A percentile compares a stretch with the other conserved stretches of the same genome.
Evolutionary conservation across 2,113 vertebrate genomes (phyloP).

Genomic region (Neoarius graeffei): DNA sequence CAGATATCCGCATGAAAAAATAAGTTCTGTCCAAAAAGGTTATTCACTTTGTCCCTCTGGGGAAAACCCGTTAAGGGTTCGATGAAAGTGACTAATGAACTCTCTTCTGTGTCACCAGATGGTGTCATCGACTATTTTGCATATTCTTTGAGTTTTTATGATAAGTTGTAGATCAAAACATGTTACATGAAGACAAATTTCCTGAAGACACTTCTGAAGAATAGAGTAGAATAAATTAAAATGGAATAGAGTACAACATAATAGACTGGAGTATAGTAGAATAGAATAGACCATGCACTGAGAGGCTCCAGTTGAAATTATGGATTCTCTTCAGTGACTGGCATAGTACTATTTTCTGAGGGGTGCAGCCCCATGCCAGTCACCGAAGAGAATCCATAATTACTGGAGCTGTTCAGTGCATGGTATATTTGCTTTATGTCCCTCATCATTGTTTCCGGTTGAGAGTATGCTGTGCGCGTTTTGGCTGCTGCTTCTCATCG

Average conservation of each 20-base stretch:
- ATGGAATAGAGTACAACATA: not conserved
- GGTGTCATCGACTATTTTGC: not conserved
- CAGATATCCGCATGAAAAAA: not conserved
- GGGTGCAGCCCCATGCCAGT: no score
- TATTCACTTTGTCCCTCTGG: not conserved
- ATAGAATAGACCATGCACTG: not conserved
- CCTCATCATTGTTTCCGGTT: no score
- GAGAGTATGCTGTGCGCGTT: no score
- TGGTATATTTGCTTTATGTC: no score
- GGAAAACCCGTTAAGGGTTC: not conserved
- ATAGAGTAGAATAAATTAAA: not conserved
- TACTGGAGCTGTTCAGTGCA: no score
- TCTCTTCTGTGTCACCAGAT: not conserved
- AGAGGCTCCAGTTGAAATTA: no score
- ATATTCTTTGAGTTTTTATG: not conserved
- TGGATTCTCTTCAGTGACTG: no score
- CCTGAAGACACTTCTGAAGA: not conserved
- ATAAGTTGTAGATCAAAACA: not conserved
- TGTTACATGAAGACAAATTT: not conserved
- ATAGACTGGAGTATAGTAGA: not conserved
- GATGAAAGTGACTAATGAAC: not conserved
- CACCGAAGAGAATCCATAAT: no score
- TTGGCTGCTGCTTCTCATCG: no score
- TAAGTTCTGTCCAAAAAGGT: not conserved
- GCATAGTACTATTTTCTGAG: no score